phyloP scores from a whole-genome alignment of 2,888 invertebrate species.

The Hydrotaea cyrtoneurina region DNA sequence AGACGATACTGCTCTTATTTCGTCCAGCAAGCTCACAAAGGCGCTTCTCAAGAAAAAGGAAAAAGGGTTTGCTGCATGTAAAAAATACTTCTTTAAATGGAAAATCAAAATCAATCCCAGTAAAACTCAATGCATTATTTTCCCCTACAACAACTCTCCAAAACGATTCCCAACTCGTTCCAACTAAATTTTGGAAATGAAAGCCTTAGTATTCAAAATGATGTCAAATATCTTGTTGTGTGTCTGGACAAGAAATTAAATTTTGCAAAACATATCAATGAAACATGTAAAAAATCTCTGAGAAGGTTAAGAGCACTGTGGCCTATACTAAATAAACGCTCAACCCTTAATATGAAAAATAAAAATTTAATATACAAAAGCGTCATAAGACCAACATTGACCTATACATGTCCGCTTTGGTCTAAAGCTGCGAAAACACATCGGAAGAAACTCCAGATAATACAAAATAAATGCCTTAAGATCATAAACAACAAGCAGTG shows the following conservation, averaged over 20 bases:
- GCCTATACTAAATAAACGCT: conserved; percentile 29
- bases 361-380: neutral
- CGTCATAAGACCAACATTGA: no score
- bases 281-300: conserved; percentile 17
- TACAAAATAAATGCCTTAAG: no score
- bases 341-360: conserved; percentile 3
- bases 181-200: neutral
- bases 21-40: conserved; percentile 13
- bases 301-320: conserved; percentile 1
- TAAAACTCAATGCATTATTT: conserved; percentile 35
- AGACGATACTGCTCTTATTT: conserved; percentile 44
- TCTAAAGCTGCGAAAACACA: no score
- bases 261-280: neutral
- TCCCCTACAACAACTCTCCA: conserved; percentile 44
- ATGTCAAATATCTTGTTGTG: conserved; percentile 1
- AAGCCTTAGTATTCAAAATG: neutral
- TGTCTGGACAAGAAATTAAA: neutral
- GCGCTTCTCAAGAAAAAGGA: conserved; percentile 40
- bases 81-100: conserved; percentile 43
- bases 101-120: conserved; percentile 39
- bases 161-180: conserved; percentile 16
- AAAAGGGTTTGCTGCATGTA: neutral
- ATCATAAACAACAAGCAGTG: no score
- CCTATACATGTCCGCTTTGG: no score
- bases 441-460: no score